phyloP scores from a whole-genome alignment of 2,888 invertebrate species.

The Pollenia labialis region DNA sequence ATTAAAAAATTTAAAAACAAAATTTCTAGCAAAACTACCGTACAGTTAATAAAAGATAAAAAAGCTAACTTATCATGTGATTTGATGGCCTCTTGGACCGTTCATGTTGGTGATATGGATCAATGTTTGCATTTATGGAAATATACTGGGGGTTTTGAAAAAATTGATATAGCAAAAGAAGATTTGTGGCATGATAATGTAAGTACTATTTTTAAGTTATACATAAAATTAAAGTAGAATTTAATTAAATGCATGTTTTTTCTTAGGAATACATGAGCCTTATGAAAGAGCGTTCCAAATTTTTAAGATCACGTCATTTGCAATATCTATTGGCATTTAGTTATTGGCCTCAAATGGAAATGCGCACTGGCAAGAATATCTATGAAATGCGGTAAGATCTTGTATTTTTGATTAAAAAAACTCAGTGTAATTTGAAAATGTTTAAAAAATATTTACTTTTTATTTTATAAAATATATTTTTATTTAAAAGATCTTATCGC shows the following conservation, averaged over 20 bases:
- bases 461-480: not conserved
- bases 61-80: conserved; percentile 91
- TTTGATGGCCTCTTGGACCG: conserved; percentile 97
- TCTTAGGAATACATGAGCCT: conserved; percentile 89
- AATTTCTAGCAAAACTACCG: conserved; percentile 88
- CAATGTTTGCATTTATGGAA: conserved; percentile 98
- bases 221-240: not conserved
- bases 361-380: conserved; percentile 90
- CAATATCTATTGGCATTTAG: conserved; percentile 98
- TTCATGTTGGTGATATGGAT: conserved; percentile 95
- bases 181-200: conserved; percentile 89
- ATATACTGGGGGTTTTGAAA: conserved; percentile 96
- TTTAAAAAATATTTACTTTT: not conserved
- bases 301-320: conserved; percentile 93
- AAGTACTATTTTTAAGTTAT: conserved; percentile 67
- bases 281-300: conserved; percentile 90
- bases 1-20: too few relatives aligned
- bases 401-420: not conserved
- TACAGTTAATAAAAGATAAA: conserved; percentile 90
- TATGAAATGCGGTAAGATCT: conserved; percentile 92
- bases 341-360: conserved; percentile 96
- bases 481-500: conserved; percentile 87
- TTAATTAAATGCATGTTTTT: conserved; percentile 14
- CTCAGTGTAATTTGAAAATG: too few relatives aligned
- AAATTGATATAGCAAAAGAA: conserved; percentile 91